Evolutionary conservation across 2,888 invertebrate genomes (phyloP).

Genomic region (Sminthurinus aureus): DNA sequence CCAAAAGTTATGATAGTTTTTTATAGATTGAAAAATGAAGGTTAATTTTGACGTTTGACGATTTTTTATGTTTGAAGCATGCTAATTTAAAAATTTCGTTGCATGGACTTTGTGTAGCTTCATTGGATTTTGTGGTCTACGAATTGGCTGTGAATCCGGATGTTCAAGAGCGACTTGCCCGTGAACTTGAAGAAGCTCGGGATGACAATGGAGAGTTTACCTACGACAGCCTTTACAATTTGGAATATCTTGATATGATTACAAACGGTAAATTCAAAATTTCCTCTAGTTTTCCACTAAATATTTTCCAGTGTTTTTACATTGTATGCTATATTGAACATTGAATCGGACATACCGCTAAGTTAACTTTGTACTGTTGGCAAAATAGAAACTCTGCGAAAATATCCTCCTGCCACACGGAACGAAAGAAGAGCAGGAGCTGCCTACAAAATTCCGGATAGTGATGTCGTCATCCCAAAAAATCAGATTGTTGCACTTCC

Average conservation of each 20-base stretch:
- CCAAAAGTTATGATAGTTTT: too few relatives aligned
- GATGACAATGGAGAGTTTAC: slow-evolving; percentile 20
- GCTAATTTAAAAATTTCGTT: too few relatives aligned
- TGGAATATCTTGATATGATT: slow-evolving; percentile 32
- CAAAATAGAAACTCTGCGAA: slow-evolving; percentile 37
- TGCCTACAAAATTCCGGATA: slow-evolving; percentile 35
- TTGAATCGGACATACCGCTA: background rate
- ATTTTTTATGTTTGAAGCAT: too few relatives aligned
- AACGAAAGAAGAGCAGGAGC: slow-evolving; percentile 31
- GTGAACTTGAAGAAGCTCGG: slow-evolving; percentile 12
- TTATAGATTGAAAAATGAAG: too few relatives aligned
- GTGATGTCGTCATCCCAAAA: slow-evolving; percentile 28
- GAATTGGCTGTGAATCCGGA: slow-evolving; percentile 36
- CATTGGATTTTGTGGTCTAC: slow-evolving; percentile 9
- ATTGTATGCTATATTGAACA: background rate
- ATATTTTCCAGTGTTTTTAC: background rate
- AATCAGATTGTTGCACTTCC: slow-evolving; percentile 36
- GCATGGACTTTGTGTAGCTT: too few relatives aligned
- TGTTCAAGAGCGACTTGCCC: slow-evolving; percentile 25
- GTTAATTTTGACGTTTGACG: too few relatives aligned
- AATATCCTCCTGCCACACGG: slow-evolving; percentile 32
- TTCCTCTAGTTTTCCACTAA: background rate
- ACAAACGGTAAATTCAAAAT: background rate
- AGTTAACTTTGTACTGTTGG: background rate
- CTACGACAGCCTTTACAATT: slow-evolving; percentile 12